Evolutionary conservation across 2,888 invertebrate genomes (phyloP), one percentile per base, ranked within the genome.

Genomic region (Philopedon plagiatum): DNA sequence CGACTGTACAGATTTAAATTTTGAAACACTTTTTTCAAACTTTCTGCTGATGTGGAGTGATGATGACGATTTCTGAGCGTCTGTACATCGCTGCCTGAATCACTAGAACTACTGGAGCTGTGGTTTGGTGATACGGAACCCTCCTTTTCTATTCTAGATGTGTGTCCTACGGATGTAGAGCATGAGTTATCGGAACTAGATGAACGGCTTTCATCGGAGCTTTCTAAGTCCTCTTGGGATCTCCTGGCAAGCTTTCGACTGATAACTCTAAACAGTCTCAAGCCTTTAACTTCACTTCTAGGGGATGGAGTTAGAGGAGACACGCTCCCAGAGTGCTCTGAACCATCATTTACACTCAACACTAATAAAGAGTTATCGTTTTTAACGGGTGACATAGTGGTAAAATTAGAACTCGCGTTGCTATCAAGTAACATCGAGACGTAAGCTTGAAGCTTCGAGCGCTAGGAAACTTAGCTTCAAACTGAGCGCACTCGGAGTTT

Each of bases 11-110:
- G 63, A 78, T 88, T 91, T 57, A 94, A 85, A 78, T 88, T 91
- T 83, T 93, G 90, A 81, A 94, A 92, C 51, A 92, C 91, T 72
- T 90, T 90, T n/a, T 92, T 88, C 66, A 93, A 86, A 44, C 92
- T 92, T 29, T 91, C 91, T 71, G 87, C 85, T 75, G 89, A 86
- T 75, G 87, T 79, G 1, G 86, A 87, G 71, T 87, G 83, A 67
- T 84, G 83, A 63, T 85, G 84, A 62, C 86, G 78, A 73, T 86
- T 84, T 18, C 79, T 75, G 1, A 77, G 74, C 0, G 86, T 85
- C 19, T 79, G 78, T 0, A 77, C 88, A 15, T 89, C 89, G 73
- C 89, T 87, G 58, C 90, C 91, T 19, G 91, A 89, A 73, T 91
- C 91, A 81, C 91, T 91, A 26, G 86, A 86, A 73, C 88, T 87